These are phyloP conservation scores for Troides oblongomaculatus DNA, from an alignment of 2,888 invertebrate species.

Conservation along the genomic window DNA sequence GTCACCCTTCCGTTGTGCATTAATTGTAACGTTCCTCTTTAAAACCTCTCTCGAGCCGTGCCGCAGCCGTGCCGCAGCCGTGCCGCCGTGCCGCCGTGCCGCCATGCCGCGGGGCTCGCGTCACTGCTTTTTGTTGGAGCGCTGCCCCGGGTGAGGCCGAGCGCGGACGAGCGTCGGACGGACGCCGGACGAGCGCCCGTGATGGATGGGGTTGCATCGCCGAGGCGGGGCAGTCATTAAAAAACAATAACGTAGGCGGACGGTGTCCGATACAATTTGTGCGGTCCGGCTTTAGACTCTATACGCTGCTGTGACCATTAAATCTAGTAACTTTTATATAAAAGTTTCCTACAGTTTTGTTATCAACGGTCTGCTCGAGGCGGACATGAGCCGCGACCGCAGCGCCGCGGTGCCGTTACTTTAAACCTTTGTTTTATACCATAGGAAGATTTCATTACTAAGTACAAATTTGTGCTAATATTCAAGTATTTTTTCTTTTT, in stretches of 20 bases:
- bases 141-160: conserved; percentile 44
- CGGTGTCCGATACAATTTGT: conserved; percentile 73
- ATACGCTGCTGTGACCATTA: conserved; percentile 40
- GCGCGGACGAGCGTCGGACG: conserved; percentile 36
- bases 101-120: conserved; percentile 60
- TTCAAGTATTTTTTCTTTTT: no score
- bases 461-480: no score
- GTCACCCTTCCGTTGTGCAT: conserved; percentile 55
- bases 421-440: no score
- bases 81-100: conserved; percentile 52
- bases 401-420: no score
- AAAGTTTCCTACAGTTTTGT: no score
- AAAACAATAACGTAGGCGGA: conserved; percentile 74
- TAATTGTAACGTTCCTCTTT: conserved; percentile 66
- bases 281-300: conserved; percentile 58
- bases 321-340: no score
- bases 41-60: conserved; percentile 46
- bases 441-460: no score
- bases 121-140: conserved; percentile 55
- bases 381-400: no score
- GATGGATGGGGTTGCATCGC: conserved; percentile 66
- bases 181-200: conserved; percentile 40
- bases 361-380: no score
- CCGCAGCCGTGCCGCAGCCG: conserved; percentile 58
- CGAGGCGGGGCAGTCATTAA: conserved; percentile 72